Evolutionary conservation across 2,797 vertebrate genomes (phyloP), one percentile per base, ranked within the genome.

Genomic region (Cuniculus paca): DNA sequence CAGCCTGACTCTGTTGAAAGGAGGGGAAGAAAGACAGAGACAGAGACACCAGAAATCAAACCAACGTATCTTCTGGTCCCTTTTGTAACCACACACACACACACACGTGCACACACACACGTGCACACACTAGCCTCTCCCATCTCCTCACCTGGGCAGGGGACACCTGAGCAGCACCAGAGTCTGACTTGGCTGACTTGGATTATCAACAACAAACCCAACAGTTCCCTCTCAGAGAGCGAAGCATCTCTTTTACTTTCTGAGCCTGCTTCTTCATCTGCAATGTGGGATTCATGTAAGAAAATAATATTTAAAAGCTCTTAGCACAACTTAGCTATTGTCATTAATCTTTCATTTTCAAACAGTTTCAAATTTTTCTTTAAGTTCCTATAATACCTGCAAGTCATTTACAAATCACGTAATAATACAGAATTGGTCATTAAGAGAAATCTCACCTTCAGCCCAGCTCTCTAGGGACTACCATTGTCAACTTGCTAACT

Each of bases 341-440:
- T 34, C 39, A 26, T 8, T 26, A 39, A 39, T 56, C 48, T 88
- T 84, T 90, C 31, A 72, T 70, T 97, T 96, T 81, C 72, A 6
- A 36, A 36, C 70, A 31, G 4, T 11, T 63, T 80, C 74, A 81
- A 2, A 28, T 28, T 89, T 90, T 87, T 39, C 78, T 72, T 50
- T 31, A 88, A 84, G 58, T 39, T 93, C 60, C 36, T 61, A 36
- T 20, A 65, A 58, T 50, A 56, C 36, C 52, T 10, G 26, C 20
- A 48, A 31, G 1, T 56, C 28, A 5, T 42, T 93, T 80, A 31
- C 31, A 84, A 92, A 83, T 54, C 81, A 58, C 0, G 6, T 19
- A 50, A 60, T 50, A 75, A 83, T 2, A 60, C 24, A 78, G 86
- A 93, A 60, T 45, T 11, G 20, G 84, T 60, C 68, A 28, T 52